Conservation (phyloP, 2,888 invertebrate genomes). For the Nephrotoma guestfalica region DNA sequence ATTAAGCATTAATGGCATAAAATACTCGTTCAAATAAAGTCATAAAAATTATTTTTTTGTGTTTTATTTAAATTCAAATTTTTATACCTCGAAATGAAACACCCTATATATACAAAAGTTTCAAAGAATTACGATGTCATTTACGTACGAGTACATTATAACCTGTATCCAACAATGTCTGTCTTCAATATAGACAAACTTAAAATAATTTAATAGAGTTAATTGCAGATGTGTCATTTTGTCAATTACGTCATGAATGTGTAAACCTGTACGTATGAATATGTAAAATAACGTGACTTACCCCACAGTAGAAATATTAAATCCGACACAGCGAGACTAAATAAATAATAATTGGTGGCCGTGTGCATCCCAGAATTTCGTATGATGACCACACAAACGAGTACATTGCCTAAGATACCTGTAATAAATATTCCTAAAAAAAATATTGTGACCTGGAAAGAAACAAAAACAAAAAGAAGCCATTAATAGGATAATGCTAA, state of each 20-base stretch:
- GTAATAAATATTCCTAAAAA: slow-evolving; percentile 67
- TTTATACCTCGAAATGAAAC: too few species aligned
- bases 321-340: slow-evolving; percentile 79
- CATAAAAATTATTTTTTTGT: too few species aligned
- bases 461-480: slow-evolving; percentile 4
- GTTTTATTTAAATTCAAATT: too few species aligned
- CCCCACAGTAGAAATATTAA: slow-evolving; percentile 66
- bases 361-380: slow-evolving; percentile 72
- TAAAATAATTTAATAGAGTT: too few species aligned
- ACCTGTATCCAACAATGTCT: too few species aligned
- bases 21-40: too few species aligned
- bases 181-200: too few species aligned
- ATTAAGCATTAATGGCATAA: too few species aligned
- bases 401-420: slow-evolving; percentile 69
- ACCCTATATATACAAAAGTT: too few species aligned
- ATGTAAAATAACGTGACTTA: slow-evolving; percentile 33
- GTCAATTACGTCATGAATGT: not conserved
- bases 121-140: too few species aligned
- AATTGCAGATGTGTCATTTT: not conserved
- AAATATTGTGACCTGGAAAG: slow-evolving; percentile 42
- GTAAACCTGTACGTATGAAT: not conserved
- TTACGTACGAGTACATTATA: too few species aligned
- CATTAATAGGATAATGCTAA: slow-evolving; percentile 15
- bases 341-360: slow-evolving; percentile 83
- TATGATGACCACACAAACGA: slow-evolving; percentile 73